A percentile compares a stretch with the other conserved stretches of the same genome.
phyloP scores from a whole-genome alignment of 1,140 invertebrate species.

The Pseudomyrmex cubaensis region DNA sequence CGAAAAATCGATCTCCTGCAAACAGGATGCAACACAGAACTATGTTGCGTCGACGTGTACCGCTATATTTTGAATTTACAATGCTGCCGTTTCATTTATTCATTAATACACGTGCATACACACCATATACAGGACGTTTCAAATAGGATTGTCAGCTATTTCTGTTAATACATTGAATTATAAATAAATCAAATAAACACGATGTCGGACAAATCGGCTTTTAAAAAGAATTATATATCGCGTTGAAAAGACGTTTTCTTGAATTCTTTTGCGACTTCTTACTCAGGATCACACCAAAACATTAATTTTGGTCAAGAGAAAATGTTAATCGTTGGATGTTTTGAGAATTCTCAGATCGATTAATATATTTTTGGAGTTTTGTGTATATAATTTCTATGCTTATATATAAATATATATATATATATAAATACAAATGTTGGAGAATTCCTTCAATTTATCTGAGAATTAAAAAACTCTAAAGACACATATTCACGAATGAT shows the following conservation, averaged over 20 bases:
- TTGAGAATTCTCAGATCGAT: not conserved
- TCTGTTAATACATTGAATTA: slow-evolving; percentile 58
- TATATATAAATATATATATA: too few relatives aligned
- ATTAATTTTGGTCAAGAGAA: not conserved
- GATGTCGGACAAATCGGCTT: slow-evolving; percentile 39
- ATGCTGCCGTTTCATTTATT: slow-evolving; percentile 58
- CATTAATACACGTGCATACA: slow-evolving; percentile 21
- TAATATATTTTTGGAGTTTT: not conserved
- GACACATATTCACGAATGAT: too few relatives aligned
- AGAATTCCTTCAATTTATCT: too few relatives aligned
- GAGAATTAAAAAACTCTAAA: too few relatives aligned
- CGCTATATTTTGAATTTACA: slow-evolving; percentile 52
- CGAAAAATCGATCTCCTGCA: slow-evolving; percentile 43
- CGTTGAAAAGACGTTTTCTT: slow-evolving; percentile 43
- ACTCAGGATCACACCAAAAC: too few relatives aligned
- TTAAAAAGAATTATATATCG: slow-evolving; percentile 40
- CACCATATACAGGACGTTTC: slow-evolving; percentile 36
- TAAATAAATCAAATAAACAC: slow-evolving; percentile 58
- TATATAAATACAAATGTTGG: too few relatives aligned
- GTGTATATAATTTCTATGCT: not conserved
- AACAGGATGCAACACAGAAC: slow-evolving; percentile 30
- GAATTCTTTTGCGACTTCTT: slow-evolving; percentile 25
- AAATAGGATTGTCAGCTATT: slow-evolving; percentile 57
- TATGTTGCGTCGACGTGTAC: slow-evolving; percentile 30
- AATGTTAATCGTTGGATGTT: not conserved